Base-by-base conservation (phyloP, 1,140 invertebrate genomes). In the Nebria ingens region DNA sequence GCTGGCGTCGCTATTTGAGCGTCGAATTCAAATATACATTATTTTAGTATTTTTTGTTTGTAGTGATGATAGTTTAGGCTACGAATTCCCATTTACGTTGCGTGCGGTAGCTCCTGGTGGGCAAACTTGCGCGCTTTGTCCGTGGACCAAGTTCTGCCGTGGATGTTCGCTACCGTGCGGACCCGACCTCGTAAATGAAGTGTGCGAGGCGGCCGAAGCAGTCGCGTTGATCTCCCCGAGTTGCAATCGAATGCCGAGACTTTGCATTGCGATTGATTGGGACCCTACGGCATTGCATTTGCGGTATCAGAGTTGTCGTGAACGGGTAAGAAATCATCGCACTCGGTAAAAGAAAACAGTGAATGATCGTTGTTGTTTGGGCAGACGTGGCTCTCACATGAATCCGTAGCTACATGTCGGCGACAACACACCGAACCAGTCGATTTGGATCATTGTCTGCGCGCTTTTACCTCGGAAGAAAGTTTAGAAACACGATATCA, bases 201-300 rank as follows among this genome's bases (percentile, higher is more conserved):
- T 64, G 59, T 65, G 64, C 58, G 51, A 58, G 55, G 45, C 54
- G 34, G 49, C 58, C 29, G 19, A 23, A 23, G 51, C 53, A 52
- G 61, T 56, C 13, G 58, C 58, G 12, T 57, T 52, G 29, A 53
- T 45, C 12, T 67, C 2, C 20, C n/a, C n/a, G n/a, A 53, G 13
- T 21, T 25, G 49, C 56, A 55, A 54, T 65, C 54, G 56, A 51
- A 9, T n/a, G n/a, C 25, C 25, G 25, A 6, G 25, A 34, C 25
- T 66, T 64, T 61, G 80, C 68, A 75, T 90, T 56, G 86, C 86
- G 34, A 84, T 90, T 22, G 89, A 92, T 71, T 93, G 91, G 91
- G 89, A 93, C 68, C 89, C 89, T 53, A 92, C 90, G 13, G 90
- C 91, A 52, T 71, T 93, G 59, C 90, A 93, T 76, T 78, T 94